phyloP scores from a whole-genome alignment of 2,888 invertebrate genomes.

The Rhabditoides inermis region DNA sequence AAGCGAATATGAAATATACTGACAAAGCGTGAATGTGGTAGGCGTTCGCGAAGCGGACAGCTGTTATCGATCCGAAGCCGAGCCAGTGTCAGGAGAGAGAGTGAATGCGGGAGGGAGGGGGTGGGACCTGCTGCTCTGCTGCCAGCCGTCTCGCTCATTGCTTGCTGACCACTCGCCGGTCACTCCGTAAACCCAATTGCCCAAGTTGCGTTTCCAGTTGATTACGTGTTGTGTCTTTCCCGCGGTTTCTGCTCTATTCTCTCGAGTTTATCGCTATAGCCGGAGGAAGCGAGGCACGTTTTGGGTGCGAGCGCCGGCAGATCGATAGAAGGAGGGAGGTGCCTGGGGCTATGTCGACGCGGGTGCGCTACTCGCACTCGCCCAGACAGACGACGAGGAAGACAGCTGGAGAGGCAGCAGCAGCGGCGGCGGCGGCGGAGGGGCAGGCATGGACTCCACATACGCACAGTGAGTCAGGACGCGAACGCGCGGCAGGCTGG shows the following conservation, averaged over 20 bases:
- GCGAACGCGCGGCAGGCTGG: too few relatives aligned
- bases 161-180: neutral
- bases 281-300: too few relatives aligned
- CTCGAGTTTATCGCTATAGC: too few relatives aligned
- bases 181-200: neutral
- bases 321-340: too few relatives aligned
- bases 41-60: too few relatives aligned
- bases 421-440: conserved; percentile 9
- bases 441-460: conserved; percentile 11
- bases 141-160: neutral
- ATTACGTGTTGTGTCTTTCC: neutral
- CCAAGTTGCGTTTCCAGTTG: neutral
- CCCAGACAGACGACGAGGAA: conserved; percentile 19
- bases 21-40: too few relatives aligned
- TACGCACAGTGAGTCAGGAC: too few relatives aligned
- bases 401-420: conserved; percentile 6
- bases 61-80: too few relatives aligned
- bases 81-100: neutral
- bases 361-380: conserved; percentile 21
- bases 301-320: too few relatives aligned
- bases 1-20: too few relatives aligned
- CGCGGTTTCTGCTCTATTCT: too few relatives aligned
- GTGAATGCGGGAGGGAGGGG: conserved; percentile 3
- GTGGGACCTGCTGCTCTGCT: conserved; percentile 3
- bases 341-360: too few relatives aligned